These are phyloP conservation scores for Trichogramma dendrolimi DNA, from an alignment of 2,888 invertebrate species.

Conservation along the genomic window DNA sequence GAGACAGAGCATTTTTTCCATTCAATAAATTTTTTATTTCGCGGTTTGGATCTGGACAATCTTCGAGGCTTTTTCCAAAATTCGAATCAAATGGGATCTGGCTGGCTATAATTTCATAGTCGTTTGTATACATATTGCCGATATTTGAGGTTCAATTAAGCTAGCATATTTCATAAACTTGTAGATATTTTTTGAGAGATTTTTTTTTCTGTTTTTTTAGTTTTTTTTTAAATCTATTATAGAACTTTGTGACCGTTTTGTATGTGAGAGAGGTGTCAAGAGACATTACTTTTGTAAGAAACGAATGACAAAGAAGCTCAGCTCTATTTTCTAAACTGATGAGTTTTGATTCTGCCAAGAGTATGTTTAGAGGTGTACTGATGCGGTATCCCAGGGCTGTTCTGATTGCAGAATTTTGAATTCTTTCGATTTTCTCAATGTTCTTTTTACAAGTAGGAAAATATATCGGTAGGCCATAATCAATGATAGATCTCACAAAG, in stretches of 20 bases:
- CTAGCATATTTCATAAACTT: no score
- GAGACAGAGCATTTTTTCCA: neutral
- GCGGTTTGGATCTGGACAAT: no score
- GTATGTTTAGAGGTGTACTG: slow-evolving; percentile 1
- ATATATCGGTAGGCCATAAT: slow-evolving; percentile 3
- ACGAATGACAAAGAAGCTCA: neutral
- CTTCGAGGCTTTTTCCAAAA: neutral
- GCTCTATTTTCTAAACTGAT: neutral
- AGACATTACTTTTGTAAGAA: neutral
- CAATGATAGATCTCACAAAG: slow-evolving; percentile 4
- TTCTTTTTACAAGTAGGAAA: neutral
- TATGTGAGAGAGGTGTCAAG: neutral
- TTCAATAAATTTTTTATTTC: neutral
- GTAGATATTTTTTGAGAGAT: neutral
- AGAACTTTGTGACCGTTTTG: neutral
- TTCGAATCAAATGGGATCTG: neutral
- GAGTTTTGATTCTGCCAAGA: slow-evolving; percentile 2
- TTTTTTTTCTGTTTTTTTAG: neutral
- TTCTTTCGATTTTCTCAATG: neutral
- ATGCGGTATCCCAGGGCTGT: neutral
- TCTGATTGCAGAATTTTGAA: neutral
- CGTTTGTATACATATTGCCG: neutral
- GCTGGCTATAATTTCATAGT: no score
- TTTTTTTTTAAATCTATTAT: slow-evolving; percentile 4
- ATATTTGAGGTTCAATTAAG: neutral